Conservation (phyloP, 2,113 vertebrate species). For the Condylura cristata region DNA sequence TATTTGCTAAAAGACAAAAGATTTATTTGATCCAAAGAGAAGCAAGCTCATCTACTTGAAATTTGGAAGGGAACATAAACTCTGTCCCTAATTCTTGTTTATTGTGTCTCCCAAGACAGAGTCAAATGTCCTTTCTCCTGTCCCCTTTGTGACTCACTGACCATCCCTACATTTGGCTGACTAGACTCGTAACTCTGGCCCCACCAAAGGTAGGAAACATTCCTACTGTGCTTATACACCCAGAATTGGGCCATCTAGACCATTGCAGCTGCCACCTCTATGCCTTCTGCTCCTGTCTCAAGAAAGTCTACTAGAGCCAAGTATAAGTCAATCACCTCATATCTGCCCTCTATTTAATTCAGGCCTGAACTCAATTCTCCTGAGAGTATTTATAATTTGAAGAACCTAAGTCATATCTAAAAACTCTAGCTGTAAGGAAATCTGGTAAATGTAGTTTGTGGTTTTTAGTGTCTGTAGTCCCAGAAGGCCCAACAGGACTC, state of each 20-base stretch:
- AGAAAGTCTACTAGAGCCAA: background rate
- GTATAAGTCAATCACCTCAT: background rate
- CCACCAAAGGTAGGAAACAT: background rate
- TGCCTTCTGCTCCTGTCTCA: background rate
- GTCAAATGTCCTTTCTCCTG: background rate
- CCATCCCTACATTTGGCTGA: background rate
- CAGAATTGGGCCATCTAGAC: background rate
- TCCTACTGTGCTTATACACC: background rate
- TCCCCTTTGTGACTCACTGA: background rate
- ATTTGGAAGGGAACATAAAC: conserved; percentile 14
- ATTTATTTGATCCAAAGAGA: no score
- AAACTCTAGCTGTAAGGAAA: background rate
- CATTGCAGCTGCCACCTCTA: background rate
- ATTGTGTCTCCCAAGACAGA: background rate
- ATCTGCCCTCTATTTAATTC: background rate
- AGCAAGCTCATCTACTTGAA: no score
- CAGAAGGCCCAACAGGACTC: background rate
- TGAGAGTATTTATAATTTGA: background rate
- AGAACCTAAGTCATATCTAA: background rate
- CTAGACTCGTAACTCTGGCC: background rate
- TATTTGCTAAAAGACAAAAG: background rate
- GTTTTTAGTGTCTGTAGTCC: background rate
- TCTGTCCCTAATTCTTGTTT: background rate
- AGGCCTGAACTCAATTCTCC: background rate
- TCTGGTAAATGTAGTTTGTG: background rate